phyloP scores from a whole-genome alignment of 53 echinoderm and acorn worm genomes.

The Henricia sp. region DNA sequence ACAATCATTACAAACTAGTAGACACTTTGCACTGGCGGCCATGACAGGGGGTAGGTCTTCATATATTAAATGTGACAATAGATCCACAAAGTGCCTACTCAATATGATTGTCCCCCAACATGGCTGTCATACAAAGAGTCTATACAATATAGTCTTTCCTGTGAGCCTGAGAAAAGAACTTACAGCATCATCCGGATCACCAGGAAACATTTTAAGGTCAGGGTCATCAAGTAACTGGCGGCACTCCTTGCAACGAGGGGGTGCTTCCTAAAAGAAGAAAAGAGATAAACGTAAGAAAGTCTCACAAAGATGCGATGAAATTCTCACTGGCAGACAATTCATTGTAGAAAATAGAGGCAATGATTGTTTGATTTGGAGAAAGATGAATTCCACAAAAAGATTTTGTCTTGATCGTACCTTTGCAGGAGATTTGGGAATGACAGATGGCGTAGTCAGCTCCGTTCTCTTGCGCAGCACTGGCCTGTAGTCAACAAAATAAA shows the following conservation, averaged over 20 bases:
- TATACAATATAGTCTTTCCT: too few relatives aligned
- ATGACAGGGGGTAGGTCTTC: too few relatives aligned
- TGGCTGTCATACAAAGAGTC: too few relatives aligned
- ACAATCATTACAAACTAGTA: too few relatives aligned
- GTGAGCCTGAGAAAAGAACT: constrained; percentile 43
- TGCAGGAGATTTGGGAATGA: constrained; percentile 35
- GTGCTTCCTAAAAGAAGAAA: constrained; percentile 64
- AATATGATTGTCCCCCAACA: too few relatives aligned
- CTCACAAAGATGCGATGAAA: too few relatives aligned
- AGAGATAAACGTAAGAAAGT: not conserved
- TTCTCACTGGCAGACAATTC: too few relatives aligned
- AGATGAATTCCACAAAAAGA: not conserved
- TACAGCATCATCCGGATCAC: constrained; percentile 96
- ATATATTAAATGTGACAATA: too few relatives aligned
- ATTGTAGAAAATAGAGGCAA: too few relatives aligned
- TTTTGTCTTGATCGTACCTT: constrained; percentile 52
- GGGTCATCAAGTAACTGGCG: constrained; percentile 87
- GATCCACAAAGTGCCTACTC: too few relatives aligned
- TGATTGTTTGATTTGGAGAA: not conserved
- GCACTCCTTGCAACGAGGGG: constrained; percentile 89
- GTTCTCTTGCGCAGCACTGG: constrained; percentile 48
- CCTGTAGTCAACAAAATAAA: constrained; percentile 9
- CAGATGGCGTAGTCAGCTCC: constrained; percentile 18
- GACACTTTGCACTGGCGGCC: too few relatives aligned
- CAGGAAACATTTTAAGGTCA: constrained; percentile 87